Evolutionary conservation across 2,797 vertebrate genomes (phyloP), one percentile per base, ranked within the genome.

Genomic region (Lepus townsendii): DNA sequence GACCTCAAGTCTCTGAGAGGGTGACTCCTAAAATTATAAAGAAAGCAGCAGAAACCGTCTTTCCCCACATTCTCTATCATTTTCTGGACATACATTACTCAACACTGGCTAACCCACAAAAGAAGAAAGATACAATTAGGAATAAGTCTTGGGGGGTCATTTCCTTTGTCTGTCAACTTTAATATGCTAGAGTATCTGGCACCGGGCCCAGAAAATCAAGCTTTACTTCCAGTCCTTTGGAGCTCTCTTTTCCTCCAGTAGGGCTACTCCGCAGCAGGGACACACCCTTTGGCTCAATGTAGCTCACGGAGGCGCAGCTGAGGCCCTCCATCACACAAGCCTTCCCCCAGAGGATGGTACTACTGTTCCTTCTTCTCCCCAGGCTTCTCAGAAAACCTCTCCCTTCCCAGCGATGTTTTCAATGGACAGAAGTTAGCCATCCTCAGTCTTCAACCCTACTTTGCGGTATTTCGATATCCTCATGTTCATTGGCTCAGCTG

Each of bases 161-260:
- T 52, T 72, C 54, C 71, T 95, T 83, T 83, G 65, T 52, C 89
- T 82, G 54, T 47, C 86, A 63, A 83, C 54, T 90, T 73, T 93
- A 50, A 75, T 63, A 80, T 66, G 65, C 68, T 62, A 32, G 35
- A 65, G 65, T 92, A 75, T 62, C 60, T 87, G 88, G 82, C 78
- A 60, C 3, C 4, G 4, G 54, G 78, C 75, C 92, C 82, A 90
- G 92, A 83, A 94, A 79, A 83, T 12, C 1, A 26, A 83, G 94
- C 88, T 68, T 83, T 93, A 42, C 82, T 93, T 94, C 77, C 66
- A 69, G 60, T 42, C 83, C 83, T 78, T 62, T 35, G 30, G 76
- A 86, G 60, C 30, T 86, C 47, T 94, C 77, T 7, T 91, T 84
- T 96, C 92, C 73, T 93, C 54, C 50, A 78, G 35, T 83, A 96